phyloP scores from a whole-genome alignment of 1,140 invertebrate genomes.

The Trypoxylus dichotomus region DNA sequence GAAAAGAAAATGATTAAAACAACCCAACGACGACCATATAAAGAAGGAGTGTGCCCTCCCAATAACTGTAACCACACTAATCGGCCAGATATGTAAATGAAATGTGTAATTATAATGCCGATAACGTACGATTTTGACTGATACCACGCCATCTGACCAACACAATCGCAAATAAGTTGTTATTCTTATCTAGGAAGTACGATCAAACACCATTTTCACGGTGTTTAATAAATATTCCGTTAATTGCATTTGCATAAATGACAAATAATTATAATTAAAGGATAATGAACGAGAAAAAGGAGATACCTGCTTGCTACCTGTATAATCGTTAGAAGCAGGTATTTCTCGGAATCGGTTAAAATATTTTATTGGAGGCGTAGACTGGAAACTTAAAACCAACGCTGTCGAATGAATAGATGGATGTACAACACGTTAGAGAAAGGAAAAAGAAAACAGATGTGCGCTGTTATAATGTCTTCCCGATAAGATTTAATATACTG shows the following conservation, averaged over 20 bases:
- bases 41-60: slow-evolving; percentile 1
- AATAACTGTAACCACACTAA: slow-evolving; percentile 17
- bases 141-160: background rate
- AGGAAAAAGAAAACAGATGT: background rate
- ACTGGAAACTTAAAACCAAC: background rate
- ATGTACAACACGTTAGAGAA: background rate
- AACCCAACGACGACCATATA: background rate
- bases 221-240: background rate
- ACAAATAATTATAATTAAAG: slow-evolving; percentile 9
- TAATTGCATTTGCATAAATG: background rate
- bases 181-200: background rate
- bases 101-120: slow-evolving; percentile 17
- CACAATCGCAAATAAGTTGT: slow-evolving; percentile 15
- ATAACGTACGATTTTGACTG: slow-evolving; percentile 2
- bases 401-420: background rate
- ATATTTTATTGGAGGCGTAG: background rate
- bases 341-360: slow-evolving; percentile 1
- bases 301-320: background rate
- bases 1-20: slow-evolving; percentile 1
- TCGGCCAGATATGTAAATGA: slow-evolving; percentile 20
- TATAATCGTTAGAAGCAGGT: background rate
- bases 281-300: background rate
- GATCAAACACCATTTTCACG: background rate
- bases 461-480: background rate
- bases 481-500: background rate